Percentiles rank a stretch among this genome's conserved stretches.
These are phyloP conservation scores for Pangasius macronema DNA, from an alignment of 2,797 vertebrate genomes.

Conservation along the genomic window DNA sequence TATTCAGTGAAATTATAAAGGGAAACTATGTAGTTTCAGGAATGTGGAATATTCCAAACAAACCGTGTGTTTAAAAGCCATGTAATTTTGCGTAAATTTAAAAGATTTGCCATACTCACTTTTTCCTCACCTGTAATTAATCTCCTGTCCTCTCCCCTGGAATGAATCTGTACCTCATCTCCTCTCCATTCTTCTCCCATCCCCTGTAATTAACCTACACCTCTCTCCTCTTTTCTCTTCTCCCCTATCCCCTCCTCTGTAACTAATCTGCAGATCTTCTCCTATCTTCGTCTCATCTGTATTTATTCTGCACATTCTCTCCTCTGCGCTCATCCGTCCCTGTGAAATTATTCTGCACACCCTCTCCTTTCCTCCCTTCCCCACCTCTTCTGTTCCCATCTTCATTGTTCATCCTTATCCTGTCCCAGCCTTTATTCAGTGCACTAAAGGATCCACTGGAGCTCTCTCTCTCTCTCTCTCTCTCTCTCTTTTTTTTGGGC, in stretches of 20 bases:
- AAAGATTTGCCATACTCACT: background rate
- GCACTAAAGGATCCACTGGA: conserved; percentile 1
- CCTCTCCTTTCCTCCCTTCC: background rate
- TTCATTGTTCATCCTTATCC: background rate
- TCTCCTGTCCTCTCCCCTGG: background rate
- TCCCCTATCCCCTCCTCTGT: conserved; percentile 8
- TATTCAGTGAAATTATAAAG: background rate
- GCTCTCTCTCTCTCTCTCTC: background rate
- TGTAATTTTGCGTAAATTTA: background rate
- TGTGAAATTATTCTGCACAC: conserved; percentile 22
- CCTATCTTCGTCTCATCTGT: conserved; percentile 11
- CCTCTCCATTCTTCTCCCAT: conserved; percentile 3
- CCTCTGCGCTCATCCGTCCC: background rate
- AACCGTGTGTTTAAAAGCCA: background rate
- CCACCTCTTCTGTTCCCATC: background rate
- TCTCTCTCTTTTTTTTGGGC: background rate
- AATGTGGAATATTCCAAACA: background rate
- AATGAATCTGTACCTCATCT: conserved; percentile 11
- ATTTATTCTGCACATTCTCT: background rate
- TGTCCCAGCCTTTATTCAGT: conserved; percentile 8
- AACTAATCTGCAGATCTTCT: conserved; percentile 18
- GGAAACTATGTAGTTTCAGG: background rate
- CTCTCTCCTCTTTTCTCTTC: background rate
- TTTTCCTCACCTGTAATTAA: background rate
- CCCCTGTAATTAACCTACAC: conserved; percentile 26